A percentile compares a stretch with the other conserved stretches of the same genome.
Evolutionary conservation across 2,888 invertebrate species (phyloP).

Genomic region (Teinopalpus imperialis): DNA sequence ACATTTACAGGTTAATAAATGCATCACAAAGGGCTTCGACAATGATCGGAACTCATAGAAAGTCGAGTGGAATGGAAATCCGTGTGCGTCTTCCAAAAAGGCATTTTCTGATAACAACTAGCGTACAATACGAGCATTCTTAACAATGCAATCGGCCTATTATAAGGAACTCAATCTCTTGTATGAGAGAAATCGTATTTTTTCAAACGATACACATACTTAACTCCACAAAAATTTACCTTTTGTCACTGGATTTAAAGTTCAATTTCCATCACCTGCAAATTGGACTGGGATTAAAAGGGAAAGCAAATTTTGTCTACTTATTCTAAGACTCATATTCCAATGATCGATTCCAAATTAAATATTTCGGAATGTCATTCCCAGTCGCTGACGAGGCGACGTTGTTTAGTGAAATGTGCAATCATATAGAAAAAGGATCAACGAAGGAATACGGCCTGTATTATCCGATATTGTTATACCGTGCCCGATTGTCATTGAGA

Average conservation of each 20-base stretch:
- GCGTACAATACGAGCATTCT: slow-evolving; percentile 42
- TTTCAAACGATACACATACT: slow-evolving; percentile 24
- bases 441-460: slow-evolving; percentile 46
- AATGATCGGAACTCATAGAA: slow-evolving; percentile 39
- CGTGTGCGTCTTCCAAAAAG: slow-evolving; percentile 49
- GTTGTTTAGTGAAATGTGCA: slow-evolving; percentile 74
- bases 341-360: slow-evolving; percentile 34
- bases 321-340: slow-evolving; percentile 29
- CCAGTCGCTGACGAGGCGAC: slow-evolving; percentile 39
- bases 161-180: slow-evolving; percentile 67
- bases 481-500: slow-evolving; percentile 56
- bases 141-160: slow-evolving; percentile 62
- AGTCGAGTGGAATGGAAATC: slow-evolving; percentile 38
- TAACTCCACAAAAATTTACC: slow-evolving; percentile 39
- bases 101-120: slow-evolving; percentile 57
- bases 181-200: slow-evolving; percentile 58
- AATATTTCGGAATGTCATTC: slow-evolving; percentile 49
- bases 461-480: slow-evolving; percentile 55
- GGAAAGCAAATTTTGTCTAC: slow-evolving; percentile 31
- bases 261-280: slow-evolving; percentile 2
- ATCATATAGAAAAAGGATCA: slow-evolving; percentile 64
- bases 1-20: slow-evolving; percentile 31
- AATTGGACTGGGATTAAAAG: slow-evolving; percentile 2
- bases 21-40: slow-evolving; percentile 35
- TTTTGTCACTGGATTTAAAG: slow-evolving; percentile 31